Evolutionary conservation across 2,113 vertebrate species (phyloP).

Genomic region (Pangasianodon hypophthalmus): DNA sequence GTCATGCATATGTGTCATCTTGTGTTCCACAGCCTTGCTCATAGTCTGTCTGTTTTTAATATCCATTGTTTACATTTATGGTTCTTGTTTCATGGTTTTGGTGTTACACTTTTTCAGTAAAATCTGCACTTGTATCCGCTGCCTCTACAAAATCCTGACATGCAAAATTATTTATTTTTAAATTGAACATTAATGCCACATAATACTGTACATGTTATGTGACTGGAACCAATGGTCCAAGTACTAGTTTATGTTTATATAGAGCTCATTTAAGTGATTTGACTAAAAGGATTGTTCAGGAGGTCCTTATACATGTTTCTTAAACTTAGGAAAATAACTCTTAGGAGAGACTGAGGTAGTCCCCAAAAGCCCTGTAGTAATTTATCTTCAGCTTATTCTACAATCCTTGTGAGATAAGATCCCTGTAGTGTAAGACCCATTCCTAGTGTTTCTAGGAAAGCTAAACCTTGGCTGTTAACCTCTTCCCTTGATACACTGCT

Average conservation of each 20-base stretch:
- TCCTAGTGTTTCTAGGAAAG: background rate
- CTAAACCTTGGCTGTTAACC: background rate
- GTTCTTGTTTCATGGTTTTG: too few relatives aligned
- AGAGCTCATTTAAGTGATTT: background rate
- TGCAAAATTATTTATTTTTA: background rate
- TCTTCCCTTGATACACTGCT: background rate
- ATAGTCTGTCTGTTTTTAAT: too few relatives aligned
- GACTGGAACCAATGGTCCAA: background rate
- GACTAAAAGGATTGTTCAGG: background rate
- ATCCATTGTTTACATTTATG: too few relatives aligned
- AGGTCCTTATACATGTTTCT: background rate
- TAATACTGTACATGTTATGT: background rate
- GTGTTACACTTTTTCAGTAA: too few relatives aligned
- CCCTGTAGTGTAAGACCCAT: background rate
- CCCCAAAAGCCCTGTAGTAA: background rate
- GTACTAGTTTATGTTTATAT: constrained; percentile 12
- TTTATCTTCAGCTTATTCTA: constrained; percentile 23
- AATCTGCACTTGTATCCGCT: too few relatives aligned
- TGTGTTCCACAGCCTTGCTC: too few relatives aligned
- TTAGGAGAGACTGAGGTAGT: background rate
- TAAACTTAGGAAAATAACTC: background rate
- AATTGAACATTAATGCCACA: background rate
- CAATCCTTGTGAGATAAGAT: background rate
- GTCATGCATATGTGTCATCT: too few relatives aligned
- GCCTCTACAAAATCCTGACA: too few relatives aligned